These are phyloP conservation scores for Rhincodon typus DNA, from an alignment of 2,797 vertebrate species.

Conservation along the genomic window DNA sequence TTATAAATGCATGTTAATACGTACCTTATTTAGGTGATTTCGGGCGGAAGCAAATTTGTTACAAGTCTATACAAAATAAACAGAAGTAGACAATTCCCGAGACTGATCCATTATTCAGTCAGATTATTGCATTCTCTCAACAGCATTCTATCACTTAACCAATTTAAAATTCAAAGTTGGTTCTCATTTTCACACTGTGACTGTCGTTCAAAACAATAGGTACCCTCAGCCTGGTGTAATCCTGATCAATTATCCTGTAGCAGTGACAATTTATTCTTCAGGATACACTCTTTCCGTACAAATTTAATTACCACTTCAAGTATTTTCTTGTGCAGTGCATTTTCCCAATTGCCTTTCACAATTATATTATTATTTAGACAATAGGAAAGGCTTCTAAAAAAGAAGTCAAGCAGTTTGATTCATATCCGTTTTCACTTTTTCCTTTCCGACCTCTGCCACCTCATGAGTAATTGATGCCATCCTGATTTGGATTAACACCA, in stretches of 20 bases:
- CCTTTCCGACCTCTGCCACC: not conserved
- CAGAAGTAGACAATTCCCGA: too few species aligned
- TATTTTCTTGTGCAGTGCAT: not conserved
- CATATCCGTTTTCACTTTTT: not conserved
- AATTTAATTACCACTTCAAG: not conserved
- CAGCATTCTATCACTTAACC: not conserved
- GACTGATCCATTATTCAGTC: too few species aligned
- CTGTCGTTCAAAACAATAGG: not conserved
- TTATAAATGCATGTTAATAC: not conserved
- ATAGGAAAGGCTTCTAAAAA: not conserved
- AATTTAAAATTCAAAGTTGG: conserved; percentile 6
- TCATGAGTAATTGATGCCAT: not conserved
- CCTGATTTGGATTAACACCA: not conserved
- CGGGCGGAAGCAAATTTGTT: not conserved
- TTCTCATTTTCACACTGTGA: not conserved
- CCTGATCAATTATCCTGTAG: not conserved
- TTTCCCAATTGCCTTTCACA: not conserved
- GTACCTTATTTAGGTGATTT: not conserved
- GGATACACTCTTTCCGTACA: not conserved
- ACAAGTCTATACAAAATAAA: not conserved
- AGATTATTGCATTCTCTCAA: not conserved
- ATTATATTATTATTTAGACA: not conserved
- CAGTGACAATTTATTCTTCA: not conserved
- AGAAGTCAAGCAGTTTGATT: not conserved
- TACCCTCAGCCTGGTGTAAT: not conserved